Conservation (phyloP, 2,113 vertebrate genomes). For the Athene noctua region DNA sequence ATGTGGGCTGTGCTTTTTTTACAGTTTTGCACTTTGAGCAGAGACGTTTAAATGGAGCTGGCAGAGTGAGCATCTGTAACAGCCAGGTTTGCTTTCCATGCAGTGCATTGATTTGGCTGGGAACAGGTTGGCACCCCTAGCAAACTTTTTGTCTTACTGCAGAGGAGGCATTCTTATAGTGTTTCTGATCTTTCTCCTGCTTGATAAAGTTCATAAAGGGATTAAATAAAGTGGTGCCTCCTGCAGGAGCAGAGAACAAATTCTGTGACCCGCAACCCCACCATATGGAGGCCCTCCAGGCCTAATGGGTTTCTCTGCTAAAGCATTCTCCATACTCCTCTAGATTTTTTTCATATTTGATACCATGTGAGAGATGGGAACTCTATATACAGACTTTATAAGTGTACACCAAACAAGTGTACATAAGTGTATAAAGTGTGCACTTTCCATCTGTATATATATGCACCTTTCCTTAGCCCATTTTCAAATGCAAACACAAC, state of each 20-base stretch:
- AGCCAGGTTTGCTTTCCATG: not conserved
- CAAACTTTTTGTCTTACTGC: not conserved
- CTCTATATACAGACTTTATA: not conserved
- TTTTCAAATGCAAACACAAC: not conserved
- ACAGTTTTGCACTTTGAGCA: not conserved
- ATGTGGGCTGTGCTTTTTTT: not conserved
- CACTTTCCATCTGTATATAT: not conserved
- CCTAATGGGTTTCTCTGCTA: not conserved
- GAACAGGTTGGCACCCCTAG: not conserved
- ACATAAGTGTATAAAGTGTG: not conserved
- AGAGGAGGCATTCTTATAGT: not conserved
- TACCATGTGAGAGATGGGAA: not conserved
- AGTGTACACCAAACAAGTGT: not conserved
- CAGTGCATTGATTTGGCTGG: rapidly evolving
- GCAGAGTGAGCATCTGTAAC: not conserved
- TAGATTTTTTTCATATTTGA: not conserved
- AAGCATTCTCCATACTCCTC: not conserved
- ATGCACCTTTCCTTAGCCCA: not conserved
- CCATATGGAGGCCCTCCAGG: not conserved
- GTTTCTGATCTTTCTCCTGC: not conserved
- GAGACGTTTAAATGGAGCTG: rapidly evolving
- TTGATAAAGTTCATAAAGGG: not conserved
- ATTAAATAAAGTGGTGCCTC: not conserved
- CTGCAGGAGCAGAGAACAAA: not conserved
- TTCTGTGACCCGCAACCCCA: not conserved